These are phyloP conservation scores for Sciaenops ocellatus DNA, from an alignment of 2,797 vertebrate genomes.

Conservation along the genomic window DNA sequence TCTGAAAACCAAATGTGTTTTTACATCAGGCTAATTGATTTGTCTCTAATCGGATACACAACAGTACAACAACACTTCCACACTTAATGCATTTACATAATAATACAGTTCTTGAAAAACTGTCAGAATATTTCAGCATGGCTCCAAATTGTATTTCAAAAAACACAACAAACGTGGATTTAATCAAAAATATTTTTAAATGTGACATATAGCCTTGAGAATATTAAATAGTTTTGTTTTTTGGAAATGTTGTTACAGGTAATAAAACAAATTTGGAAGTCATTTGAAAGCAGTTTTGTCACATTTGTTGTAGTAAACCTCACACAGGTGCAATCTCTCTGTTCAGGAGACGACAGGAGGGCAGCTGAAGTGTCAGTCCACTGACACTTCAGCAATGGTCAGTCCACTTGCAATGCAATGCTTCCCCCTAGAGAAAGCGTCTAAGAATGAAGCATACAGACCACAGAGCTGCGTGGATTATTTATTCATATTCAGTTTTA, in stretches of 20 bases:
- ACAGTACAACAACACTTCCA: not conserved
- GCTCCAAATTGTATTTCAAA: not conserved
- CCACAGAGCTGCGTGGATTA: not conserved
- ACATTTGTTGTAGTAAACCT: not conserved
- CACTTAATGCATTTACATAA: not conserved
- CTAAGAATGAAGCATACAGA: not conserved
- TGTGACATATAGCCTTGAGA: not conserved
- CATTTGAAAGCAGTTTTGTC: not conserved
- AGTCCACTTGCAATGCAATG: conserved; percentile 54
- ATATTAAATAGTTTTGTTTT: not conserved
- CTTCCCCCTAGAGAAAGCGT: conserved; percentile 63
- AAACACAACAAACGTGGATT: not conserved
- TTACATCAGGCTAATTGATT: not conserved
- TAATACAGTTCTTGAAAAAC: not conserved
- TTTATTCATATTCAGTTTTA: not conserved
- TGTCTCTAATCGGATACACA: not conserved
- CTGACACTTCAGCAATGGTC: too few species aligned
- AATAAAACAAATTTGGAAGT: not conserved
- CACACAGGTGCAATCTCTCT: not conserved
- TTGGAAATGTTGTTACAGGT: not conserved
- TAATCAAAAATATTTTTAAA: not conserved
- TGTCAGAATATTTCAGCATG: not conserved
- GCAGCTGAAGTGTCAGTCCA: not conserved
- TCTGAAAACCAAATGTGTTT: not conserved
- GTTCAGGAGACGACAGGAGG: not conserved